These are phyloP conservation scores for Anhinga rufa DNA, from an alignment of 2,113 vertebrate genomes.

Conservation along the genomic window DNA sequence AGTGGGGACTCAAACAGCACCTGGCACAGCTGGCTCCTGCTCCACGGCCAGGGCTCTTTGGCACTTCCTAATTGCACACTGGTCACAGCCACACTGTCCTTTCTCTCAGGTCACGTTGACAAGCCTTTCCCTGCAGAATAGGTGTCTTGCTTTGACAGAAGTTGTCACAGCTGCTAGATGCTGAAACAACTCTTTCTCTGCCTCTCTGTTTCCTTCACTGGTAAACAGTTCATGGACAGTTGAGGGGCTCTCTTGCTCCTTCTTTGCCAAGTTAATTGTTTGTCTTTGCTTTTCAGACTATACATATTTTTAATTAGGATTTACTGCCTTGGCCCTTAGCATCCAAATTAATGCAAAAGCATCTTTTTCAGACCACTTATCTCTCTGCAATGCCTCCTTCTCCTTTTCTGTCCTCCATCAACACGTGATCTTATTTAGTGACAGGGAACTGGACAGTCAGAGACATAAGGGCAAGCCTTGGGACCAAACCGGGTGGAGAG, in stretches of 20 bases:
- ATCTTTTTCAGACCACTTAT: neutral
- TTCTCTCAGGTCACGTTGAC: neutral
- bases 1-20: neutral
- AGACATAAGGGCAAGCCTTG: neutral
- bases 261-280: neutral
- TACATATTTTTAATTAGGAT: neutral
- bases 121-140: neutral
- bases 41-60: neutral
- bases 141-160: neutral
- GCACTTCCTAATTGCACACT: neutral
- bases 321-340: neutral
- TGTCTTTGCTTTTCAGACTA: neutral
- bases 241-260: neutral
- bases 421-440: neutral
- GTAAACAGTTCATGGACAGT: neutral
- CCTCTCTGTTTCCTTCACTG: neutral
- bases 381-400: neutral
- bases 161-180: neutral
- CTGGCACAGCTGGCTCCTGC: neutral
- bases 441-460: neutral
- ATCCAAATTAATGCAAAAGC: neutral
- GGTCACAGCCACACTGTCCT: accelerated
- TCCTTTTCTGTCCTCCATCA: neutral
- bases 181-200: neutral
- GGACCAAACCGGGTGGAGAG: neutral